Evolutionary conservation across 1,140 invertebrate species (phyloP).

Genomic region (Melanaphis sacchari): DNA sequence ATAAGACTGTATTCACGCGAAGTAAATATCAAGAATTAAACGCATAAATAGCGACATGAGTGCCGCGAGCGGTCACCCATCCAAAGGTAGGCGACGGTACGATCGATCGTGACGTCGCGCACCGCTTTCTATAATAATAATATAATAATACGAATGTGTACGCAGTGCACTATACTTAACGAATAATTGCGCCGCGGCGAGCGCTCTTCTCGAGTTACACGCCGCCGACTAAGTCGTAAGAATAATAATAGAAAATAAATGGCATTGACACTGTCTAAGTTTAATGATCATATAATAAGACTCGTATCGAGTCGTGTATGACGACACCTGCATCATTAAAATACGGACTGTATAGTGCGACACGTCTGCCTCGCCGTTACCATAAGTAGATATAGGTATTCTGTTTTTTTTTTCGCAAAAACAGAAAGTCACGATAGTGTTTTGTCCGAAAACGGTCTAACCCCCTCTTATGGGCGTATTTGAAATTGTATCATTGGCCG

Average conservation of each 20-base stretch:
- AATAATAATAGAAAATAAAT: not conserved
- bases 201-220: not conserved
- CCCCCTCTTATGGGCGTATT: slow-evolving; percentile 40
- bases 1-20: too few species aligned
- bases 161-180: not conserved
- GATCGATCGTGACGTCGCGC: not conserved
- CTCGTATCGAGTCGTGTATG: not conserved
- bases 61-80: not conserved
- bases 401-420: not conserved
- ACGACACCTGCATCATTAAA: not conserved
- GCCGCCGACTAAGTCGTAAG: not conserved
- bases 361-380: not conserved
- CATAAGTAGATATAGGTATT: not conserved
- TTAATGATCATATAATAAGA: not conserved
- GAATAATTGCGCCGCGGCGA: not conserved
- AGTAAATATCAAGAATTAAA: too few species aligned
- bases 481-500: slow-evolving; percentile 43
- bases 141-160: too few species aligned
- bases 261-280: not conserved
- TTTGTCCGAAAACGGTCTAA: not conserved
- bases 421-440: not conserved
- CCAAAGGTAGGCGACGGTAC: not conserved
- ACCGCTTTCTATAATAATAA: not conserved
- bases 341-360: not conserved
- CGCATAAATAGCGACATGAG: too few species aligned